Conservation (phyloP, 2,113 vertebrate genomes). For the Camelus dromedarius region DNA sequence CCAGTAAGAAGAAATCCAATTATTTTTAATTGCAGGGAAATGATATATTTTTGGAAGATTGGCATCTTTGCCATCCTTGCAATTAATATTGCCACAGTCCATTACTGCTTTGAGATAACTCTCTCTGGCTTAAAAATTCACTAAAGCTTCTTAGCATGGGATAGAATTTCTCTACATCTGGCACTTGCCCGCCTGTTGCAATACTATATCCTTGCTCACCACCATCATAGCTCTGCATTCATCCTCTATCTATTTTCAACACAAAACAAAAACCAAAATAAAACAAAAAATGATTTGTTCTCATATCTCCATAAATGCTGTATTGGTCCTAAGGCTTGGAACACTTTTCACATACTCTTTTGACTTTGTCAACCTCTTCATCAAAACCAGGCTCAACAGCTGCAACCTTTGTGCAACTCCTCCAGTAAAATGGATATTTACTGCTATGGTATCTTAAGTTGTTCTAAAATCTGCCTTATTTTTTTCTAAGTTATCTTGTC, state of each 20-base stretch:
- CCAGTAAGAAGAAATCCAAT: constrained; percentile 54
- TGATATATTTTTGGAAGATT: constrained; percentile 37
- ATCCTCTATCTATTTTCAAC: not conserved
- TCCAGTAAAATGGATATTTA: not conserved
- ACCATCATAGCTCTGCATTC: not conserved
- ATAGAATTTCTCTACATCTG: not conserved
- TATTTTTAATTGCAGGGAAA: constrained; percentile 60
- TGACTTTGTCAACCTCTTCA: not conserved
- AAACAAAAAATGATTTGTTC: not conserved
- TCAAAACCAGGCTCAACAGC: not conserved
- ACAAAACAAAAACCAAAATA: not conserved
- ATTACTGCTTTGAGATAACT: constrained; percentile 2
- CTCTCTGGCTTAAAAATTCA: not conserved
- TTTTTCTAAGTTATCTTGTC: not conserved
- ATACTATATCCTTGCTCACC: not conserved
- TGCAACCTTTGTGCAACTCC: not conserved
- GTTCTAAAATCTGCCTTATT: not conserved
- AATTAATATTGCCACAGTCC: not conserved
- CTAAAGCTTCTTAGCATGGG: not conserved
- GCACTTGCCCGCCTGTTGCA: not conserved
- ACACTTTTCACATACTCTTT: not conserved
- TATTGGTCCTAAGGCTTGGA: accelerated
- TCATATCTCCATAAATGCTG: not conserved
- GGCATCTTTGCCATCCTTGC: not conserved
- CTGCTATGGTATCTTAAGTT: not conserved